A percentile compares a stretch with the other conserved stretches of the same genome.
Conservation (phyloP, 2,113 vertebrate species). For the Axis porcinus region DNA sequence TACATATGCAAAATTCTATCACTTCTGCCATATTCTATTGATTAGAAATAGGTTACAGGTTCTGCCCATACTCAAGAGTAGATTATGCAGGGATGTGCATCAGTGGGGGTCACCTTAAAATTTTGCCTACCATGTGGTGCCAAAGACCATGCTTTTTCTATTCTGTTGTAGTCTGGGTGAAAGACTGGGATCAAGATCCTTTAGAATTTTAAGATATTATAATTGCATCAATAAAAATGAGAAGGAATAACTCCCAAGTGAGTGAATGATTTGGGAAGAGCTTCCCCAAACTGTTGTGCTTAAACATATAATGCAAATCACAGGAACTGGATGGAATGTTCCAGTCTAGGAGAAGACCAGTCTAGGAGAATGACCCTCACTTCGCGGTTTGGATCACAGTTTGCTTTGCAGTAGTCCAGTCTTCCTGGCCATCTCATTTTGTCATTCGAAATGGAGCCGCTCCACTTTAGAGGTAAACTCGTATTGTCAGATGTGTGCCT, state of each 20-base stretch:
- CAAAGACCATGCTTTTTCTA: not conserved
- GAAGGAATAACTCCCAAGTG: not conserved
- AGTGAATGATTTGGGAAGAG: not conserved
- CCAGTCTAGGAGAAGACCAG: not conserved
- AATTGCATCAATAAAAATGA: not conserved
- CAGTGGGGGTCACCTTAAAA: not conserved
- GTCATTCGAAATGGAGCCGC: not conserved
- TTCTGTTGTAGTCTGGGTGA: not conserved
- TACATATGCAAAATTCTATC: not conserved
- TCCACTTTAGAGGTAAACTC: slow-evolving; percentile 40
- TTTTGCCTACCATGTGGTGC: not conserved
- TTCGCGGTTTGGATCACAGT: not conserved
- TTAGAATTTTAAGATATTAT: not conserved
- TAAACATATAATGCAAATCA: not conserved
- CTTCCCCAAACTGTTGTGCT: not conserved
- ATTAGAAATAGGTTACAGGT: not conserved
- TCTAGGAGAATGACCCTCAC: not conserved
- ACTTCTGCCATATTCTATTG: not conserved
- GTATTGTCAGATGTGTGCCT: slow-evolving; percentile 40
- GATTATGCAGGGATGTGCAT: not conserved
- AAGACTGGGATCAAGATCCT: not conserved
- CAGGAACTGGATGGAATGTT: not conserved
- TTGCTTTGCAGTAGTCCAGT: not conserved
- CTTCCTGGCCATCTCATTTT: slow-evolving; percentile 35
- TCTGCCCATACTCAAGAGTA: not conserved